A percentile compares a stretch with the other conserved stretches of the same genome.
Conservation (phyloP, 2,113 vertebrate species). For the Myiagra hebetior region DNA sequence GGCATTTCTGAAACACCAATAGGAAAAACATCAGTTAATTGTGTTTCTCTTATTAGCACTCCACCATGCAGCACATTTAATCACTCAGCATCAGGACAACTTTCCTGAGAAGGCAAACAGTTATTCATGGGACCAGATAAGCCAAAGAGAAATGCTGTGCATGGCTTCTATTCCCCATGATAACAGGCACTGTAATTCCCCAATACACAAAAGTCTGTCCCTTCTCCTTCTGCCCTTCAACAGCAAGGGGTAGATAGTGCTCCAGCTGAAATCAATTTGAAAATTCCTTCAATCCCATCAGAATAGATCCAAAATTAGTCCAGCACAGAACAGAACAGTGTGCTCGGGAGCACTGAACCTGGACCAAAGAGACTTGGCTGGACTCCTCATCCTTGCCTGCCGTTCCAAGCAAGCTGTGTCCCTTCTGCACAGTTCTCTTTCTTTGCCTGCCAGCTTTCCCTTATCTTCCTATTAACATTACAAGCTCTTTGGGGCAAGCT, state of each 20-base stretch:
- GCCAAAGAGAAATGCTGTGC: not conserved
- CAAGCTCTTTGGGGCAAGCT: not conserved
- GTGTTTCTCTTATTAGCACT: not conserved
- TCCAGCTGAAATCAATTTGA: not conserved
- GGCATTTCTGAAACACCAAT: constrained; percentile 28
- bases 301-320: not conserved
- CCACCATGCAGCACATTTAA: not conserved
- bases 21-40: not conserved
- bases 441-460: not conserved
- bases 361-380: not conserved
- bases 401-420: not conserved
- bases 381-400: not conserved
- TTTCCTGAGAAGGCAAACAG: not conserved
- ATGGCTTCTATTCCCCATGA: not conserved
- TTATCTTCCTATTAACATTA: not conserved
- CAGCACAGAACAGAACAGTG: not conserved
- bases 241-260: not conserved
- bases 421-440: not conserved
- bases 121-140: not conserved
- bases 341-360: not conserved
- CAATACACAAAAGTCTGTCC: not conserved
- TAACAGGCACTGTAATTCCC: not conserved
- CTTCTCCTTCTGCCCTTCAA: not conserved
- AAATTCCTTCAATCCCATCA: not conserved
- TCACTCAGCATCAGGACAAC: not conserved